Conservation (phyloP, 2,888 invertebrate genomes). For the Lissocephala sabroskyi region DNA sequence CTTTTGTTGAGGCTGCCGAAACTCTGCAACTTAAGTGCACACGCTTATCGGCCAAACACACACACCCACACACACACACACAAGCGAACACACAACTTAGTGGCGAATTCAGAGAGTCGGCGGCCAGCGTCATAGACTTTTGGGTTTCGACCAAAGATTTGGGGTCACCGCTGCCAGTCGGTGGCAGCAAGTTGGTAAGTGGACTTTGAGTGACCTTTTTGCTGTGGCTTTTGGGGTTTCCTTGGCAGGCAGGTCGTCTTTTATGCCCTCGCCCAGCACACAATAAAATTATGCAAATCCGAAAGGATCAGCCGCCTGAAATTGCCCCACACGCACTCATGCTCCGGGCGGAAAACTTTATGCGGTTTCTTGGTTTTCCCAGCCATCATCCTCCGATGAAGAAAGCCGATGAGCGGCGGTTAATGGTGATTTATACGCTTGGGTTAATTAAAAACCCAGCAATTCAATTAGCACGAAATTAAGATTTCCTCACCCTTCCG, state of each 20-base stretch:
- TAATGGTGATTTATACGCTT: background rate
- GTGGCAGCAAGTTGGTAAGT: conserved; percentile 51
- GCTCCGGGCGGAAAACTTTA: background rate
- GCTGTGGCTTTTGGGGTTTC: conserved; percentile 7
- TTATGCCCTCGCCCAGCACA: conserved; percentile 26
- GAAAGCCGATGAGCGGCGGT: too few species aligned
- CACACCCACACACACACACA: conserved; percentile 7
- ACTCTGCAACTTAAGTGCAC: conserved; percentile 57
- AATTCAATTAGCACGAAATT: background rate
- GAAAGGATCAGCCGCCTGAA: conserved; percentile 33
- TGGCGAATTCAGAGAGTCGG: too few species aligned
- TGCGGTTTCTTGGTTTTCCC: too few species aligned
- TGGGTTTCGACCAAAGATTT: conserved; percentile 56
- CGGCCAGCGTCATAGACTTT: conserved; percentile 41
- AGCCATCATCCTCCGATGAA: too few species aligned
- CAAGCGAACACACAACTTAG: background rate
- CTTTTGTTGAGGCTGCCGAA: conserved; percentile 17
- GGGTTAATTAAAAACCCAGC: conserved; percentile 9
- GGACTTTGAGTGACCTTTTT: conserved; percentile 58
- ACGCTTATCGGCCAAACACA: conserved; percentile 57
- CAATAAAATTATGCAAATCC: conserved; percentile 61
- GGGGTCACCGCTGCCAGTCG: conserved; percentile 14
- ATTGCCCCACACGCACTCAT: conserved; percentile 14
- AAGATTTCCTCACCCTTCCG: too few species aligned
- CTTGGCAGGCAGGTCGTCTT: conserved; percentile 24